phyloP scores from a whole-genome alignment of 2,113 vertebrate species.

The Nothocercus julius region DNA sequence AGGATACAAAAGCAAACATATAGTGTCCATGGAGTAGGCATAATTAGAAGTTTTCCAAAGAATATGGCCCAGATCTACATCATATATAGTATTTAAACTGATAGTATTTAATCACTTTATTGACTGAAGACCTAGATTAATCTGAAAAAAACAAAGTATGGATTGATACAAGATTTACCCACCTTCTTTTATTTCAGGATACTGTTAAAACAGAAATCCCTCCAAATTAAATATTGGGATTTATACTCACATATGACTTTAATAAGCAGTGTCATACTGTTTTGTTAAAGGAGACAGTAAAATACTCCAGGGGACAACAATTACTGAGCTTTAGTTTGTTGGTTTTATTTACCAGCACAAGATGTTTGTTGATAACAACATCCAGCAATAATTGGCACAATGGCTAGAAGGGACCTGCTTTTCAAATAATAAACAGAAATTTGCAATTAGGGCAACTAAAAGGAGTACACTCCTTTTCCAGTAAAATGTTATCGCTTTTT shows the following conservation, averaged over 20 bases:
- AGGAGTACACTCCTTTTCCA: too few relatives aligned
- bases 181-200: not conserved
- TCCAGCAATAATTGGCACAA: too few relatives aligned
- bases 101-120: not conserved
- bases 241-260: not conserved
- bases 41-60: not conserved
- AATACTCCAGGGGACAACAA: too few relatives aligned
- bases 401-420: too few relatives aligned
- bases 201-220: not conserved
- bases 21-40: not conserved
- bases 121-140: not conserved
- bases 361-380: too few relatives aligned
- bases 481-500: too few relatives aligned
- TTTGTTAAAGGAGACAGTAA: too few relatives aligned
- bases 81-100: not conserved
- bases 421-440: too few relatives aligned
- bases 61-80: not conserved
- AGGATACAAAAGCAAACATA: not conserved
- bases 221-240: not conserved
- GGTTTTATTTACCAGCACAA: too few relatives aligned
- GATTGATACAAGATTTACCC: not conserved
- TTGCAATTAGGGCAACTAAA: too few relatives aligned
- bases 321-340: too few relatives aligned
- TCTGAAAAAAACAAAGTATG: not conserved
- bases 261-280: not conserved